Conservation (phyloP, 2,888 invertebrate species). For the Subacronicta megacephala region DNA sequence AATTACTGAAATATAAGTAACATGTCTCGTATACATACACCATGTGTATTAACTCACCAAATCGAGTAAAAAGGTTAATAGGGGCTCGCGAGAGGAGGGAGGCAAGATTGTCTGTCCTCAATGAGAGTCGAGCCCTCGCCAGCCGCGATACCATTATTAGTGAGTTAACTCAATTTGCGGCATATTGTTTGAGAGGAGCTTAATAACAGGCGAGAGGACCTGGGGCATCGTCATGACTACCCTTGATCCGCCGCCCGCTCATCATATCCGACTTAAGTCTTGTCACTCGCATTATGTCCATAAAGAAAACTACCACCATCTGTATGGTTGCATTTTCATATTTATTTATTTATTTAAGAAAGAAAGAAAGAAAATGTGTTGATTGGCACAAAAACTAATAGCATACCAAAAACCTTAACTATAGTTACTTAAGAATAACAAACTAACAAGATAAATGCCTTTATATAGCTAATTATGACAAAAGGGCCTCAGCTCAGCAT, state of each 20-base stretch:
- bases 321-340: conserved; percentile 10
- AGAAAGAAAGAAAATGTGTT: too few species aligned
- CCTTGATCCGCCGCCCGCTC: conserved; percentile 67
- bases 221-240: conserved; percentile 81
- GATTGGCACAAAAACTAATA: too few species aligned
- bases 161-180: conserved; percentile 89
- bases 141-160: conserved; percentile 87
- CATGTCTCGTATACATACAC: conserved; percentile 70
- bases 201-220: conserved; percentile 87
- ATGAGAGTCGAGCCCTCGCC: conserved; percentile 78
- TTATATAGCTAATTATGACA: too few species aligned
- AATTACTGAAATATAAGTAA: conserved; percentile 48
- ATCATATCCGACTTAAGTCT: conserved; percentile 53
- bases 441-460: too few species aligned
- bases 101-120: conserved; percentile 82
- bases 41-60: conserved; percentile 81
- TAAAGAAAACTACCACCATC: conserved; percentile 11
- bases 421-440: too few species aligned
- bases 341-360: too few species aligned
- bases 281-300: conserved; percentile 12
- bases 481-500: too few species aligned
- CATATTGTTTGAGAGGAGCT: conserved; percentile 88
- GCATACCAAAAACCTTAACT: too few species aligned
- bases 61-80: conserved; percentile 84
- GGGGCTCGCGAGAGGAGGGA: conserved; percentile 71